Evolutionary conservation across 1,140 invertebrate species (phyloP).

Genomic region (Drosophila tsacasi): DNA sequence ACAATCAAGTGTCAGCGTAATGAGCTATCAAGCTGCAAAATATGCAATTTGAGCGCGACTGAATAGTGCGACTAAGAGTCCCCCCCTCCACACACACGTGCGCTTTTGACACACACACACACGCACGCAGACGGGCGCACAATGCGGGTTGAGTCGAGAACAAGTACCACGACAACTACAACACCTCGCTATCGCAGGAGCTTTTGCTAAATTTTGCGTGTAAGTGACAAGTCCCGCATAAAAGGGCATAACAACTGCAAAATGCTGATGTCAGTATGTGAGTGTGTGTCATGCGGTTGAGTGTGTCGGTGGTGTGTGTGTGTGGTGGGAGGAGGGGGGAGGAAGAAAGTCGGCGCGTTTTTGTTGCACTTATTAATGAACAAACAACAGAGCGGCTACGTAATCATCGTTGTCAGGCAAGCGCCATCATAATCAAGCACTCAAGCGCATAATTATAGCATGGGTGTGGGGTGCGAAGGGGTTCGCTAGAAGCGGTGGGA

Average conservation of each 20-base stretch:
- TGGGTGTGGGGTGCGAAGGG: slow-evolving; percentile 14
- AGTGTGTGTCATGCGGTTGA: slow-evolving; percentile 21
- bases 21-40: slow-evolving; percentile 83
- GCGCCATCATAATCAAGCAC: slow-evolving; percentile 73
- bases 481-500: neutral
- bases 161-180: slow-evolving; percentile 39
- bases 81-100: slow-evolving; percentile 12
- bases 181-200: slow-evolving; percentile 75
- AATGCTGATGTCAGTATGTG: slow-evolving; percentile 47
- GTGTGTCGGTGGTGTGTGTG: slow-evolving; percentile 12
- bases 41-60: slow-evolving; percentile 75
- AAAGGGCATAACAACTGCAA: slow-evolving; percentile 64
- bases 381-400: slow-evolving; percentile 72
- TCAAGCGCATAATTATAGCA: slow-evolving; percentile 77
- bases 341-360: slow-evolving; percentile 51
- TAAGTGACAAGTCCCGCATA: slow-evolving; percentile 79
- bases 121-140: slow-evolving; percentile 10
- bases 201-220: slow-evolving; percentile 82
- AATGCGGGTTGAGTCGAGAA: slow-evolving; percentile 55
- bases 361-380: slow-evolving; percentile 83
- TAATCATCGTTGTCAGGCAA: slow-evolving; percentile 76
- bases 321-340: neutral
- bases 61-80: slow-evolving; percentile 64
- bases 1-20: slow-evolving; percentile 82
- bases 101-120: slow-evolving; percentile 1